A percentile compares a stretch with the other conserved stretches of the same genome.
Conservation (phyloP, 2,113 vertebrate species). For the Athene noctua region DNA sequence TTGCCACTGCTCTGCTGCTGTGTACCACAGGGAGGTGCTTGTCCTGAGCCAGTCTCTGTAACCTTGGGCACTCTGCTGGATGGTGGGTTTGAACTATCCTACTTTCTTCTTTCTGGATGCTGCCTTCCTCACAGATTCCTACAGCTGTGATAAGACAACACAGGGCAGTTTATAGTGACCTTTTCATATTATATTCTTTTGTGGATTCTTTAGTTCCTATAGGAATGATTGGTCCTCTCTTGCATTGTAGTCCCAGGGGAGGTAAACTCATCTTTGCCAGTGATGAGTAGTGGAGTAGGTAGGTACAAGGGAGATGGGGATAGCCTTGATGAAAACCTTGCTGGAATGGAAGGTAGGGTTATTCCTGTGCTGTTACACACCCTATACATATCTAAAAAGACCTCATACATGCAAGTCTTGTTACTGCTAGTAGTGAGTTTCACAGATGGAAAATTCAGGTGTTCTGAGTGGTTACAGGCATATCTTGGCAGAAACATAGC, state of each 20-base stretch:
- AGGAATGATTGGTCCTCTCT: background rate
- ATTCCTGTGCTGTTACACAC: background rate
- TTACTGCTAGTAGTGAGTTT: background rate
- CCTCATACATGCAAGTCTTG: background rate
- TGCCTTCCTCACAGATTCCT: background rate
- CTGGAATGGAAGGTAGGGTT: background rate
- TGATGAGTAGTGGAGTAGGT: background rate
- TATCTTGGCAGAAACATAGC: background rate
- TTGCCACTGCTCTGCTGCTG: background rate
- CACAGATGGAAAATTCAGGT: background rate
- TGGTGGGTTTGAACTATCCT: background rate
- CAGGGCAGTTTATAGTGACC: background rate
- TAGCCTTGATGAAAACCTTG: background rate
- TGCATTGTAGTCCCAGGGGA: background rate
- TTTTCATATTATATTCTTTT: background rate
- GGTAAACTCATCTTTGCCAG: background rate
- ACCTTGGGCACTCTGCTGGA: background rate
- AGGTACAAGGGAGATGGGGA: background rate
- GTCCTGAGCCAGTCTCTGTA: background rate
- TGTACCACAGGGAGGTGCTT: background rate
- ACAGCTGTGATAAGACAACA: background rate
- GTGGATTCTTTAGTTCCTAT: background rate
- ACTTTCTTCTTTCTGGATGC: background rate
- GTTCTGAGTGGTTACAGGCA: background rate
- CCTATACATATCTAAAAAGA: background rate